Conservation (phyloP, 1,140 invertebrate species). For the Bombus pascuorum region DNA sequence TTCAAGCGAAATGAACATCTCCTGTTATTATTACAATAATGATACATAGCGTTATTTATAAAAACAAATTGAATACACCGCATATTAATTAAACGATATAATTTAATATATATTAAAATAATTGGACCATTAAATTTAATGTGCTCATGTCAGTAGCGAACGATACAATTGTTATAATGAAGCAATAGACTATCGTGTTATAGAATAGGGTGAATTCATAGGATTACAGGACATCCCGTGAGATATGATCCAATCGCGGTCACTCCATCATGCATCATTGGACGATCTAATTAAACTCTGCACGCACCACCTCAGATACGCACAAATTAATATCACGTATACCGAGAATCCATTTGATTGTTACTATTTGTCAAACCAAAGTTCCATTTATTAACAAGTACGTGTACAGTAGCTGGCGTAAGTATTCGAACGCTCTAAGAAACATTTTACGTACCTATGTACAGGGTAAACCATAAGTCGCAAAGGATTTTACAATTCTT, state of each 20-base stretch:
- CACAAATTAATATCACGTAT: constrained; percentile 39
- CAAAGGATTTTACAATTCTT: no score
- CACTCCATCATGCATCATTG: constrained; percentile 64
- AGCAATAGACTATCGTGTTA: constrained; percentile 37
- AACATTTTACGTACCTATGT: no score
- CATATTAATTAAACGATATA: background rate
- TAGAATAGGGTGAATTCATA: constrained; percentile 50
- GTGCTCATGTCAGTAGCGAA: constrained; percentile 2
- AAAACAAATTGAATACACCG: background rate
- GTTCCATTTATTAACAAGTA: background rate
- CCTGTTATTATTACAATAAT: background rate
- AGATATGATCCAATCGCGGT: constrained; percentile 65
- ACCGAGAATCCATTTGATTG: background rate
- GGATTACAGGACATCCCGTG: constrained; percentile 57
- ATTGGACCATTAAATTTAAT: background rate
- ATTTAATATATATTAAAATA: background rate
- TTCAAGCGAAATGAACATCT: background rate
- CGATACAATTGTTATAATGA: constrained; percentile 26
- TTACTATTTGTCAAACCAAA: background rate
- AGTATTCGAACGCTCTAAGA: no score
- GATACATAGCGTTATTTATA: background rate
- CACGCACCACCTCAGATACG: constrained; percentile 42
- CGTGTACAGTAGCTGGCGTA: background rate
- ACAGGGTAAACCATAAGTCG: no score
- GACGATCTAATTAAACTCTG: constrained; percentile 61